Base-by-base conservation (phyloP, 1,140 invertebrate species). In the Zeugodacus cucurbitae region DNA sequence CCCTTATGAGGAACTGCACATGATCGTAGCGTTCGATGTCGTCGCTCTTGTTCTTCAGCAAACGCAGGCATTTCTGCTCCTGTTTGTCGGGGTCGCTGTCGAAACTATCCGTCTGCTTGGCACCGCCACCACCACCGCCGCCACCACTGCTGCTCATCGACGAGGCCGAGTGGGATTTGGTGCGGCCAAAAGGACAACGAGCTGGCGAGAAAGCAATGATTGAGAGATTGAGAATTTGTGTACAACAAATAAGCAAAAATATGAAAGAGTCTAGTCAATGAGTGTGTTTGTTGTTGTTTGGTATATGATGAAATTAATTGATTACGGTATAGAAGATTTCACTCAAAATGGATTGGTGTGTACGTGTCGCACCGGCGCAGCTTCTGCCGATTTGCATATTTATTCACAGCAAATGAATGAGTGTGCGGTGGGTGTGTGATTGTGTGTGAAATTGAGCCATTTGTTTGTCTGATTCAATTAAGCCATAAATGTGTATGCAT, bases 1-100 rank as follows among this genome's bases (percentile, higher is more conserved):
- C 97, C 5, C 96, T 97, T 92, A 99, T 99, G 54, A 98, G 94
- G 94, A 99, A 99, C 94, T 99, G 98, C 0, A 98, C 97, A 91
- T 99, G 98, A 94, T 99, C 98, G 78, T 96, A 97, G 14, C 93
- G 91, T 90, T 93, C 93, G 89, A 93, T 93, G 87, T 93, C 93
- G 85, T 93, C 93, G 64, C 92, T 93, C 74, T 93, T 93, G 88
- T 93, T 93, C 88, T 93, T 93, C 32, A 93, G 88, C n/a, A 93
- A 90, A 8, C 92, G 91, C 89, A 93, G 78, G 70, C 92, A 91
- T 88, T 93, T 93, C 88, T 92, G 91, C 87, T 92, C 92, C 89
- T 93, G 92, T 89, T 93, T 92, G 78, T 92, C 91, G 29, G 89
- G 90, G 82, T 90, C 91, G 78, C 90, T 89, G 67, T 93, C 92